Evolutionary conservation across 2,113 vertebrate species (phyloP), one percentile per base, ranked within the genome.

Genomic region (Dicaeum eximium): DNA sequence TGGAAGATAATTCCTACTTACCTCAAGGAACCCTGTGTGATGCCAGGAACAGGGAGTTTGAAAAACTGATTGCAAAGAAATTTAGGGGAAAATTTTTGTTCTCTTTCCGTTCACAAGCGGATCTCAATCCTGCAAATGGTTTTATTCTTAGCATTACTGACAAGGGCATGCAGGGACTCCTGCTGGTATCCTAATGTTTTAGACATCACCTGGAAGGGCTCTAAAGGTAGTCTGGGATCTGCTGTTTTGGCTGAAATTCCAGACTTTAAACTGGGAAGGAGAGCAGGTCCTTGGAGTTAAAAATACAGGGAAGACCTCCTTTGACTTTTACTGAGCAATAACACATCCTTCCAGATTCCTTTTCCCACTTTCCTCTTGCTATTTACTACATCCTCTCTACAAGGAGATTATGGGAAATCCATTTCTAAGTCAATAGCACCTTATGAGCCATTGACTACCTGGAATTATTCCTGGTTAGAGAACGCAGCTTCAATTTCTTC

Each of bases 221-320:
- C 58, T 45, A 66, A 51, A 72, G n/a, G 45, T 47, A 64, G 48
- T n/a, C 64, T 77, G 62, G 25, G 62, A 47, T 54, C 64, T 82
- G 38, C 61, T 0, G 56, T 81, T 60, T 73, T 95, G 80, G 58
- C 82, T 91, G 77, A 82, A 92, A 82, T 69, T 82, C 44, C 50
- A 58, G 62, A 48, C 40, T n/a, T 82, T 57, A 37, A 72, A 17
- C 58, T 62, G 37, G 80, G 77, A 92, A 93, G 60, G 75, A 88
- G 64, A 86, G 21, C n/a, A 70, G 50, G 51, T 89, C 86, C 80
- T 86, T 96, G 91, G 42, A 80, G 64, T 78, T 77, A 92, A 88
- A 91, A 92, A 78, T 80, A 67, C 11, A 54, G 37, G 19, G 48
- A 90, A 62, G 42, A 74, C 15, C 54, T 82, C 16, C 16, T 82